Percentiles rank a stretch among this genome's conserved stretches.
phyloP scores from a whole-genome alignment of 2,888 invertebrate species.

The Deroplatys truncata region DNA sequence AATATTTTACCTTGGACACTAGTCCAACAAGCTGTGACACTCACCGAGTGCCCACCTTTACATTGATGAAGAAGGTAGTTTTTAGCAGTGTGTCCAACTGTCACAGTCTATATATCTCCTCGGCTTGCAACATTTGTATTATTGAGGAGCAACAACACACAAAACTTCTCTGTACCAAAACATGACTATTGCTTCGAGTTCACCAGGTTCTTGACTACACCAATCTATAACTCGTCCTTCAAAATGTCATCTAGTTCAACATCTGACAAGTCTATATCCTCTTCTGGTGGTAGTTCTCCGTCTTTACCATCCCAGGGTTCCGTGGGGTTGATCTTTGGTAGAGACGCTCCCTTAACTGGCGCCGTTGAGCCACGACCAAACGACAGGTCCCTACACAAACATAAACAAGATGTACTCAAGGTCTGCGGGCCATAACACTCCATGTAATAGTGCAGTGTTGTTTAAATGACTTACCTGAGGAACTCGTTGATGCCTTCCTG shows the following conservation, averaged over 20 bases:
- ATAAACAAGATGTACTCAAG: background rate
- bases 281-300: constrained; percentile 77
- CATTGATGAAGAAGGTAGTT: too few relatives aligned
- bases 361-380: constrained; percentile 91
- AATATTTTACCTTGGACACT: too few relatives aligned
- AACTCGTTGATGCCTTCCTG: constrained; percentile 94
- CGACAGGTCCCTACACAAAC: constrained; percentile 68
- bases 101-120: too few relatives aligned
- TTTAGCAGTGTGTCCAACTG: too few relatives aligned
- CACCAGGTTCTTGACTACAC: background rate
- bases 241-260: constrained; percentile 62
- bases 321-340: constrained; percentile 65
- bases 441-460: too few relatives aligned
- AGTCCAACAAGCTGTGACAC: too few relatives aligned
- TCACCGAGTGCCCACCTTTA: too few relatives aligned
- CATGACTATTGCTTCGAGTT: background rate
- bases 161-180: background rate
- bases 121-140: too few relatives aligned
- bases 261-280: constrained; percentile 90
- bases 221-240: constrained; percentile 29
- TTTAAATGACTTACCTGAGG: constrained; percentile 48
- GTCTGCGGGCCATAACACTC: too few relatives aligned
- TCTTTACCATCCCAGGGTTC: constrained; percentile 95
- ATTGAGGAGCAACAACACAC: too few relatives aligned
- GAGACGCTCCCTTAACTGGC: constrained; percentile 74